These are phyloP conservation scores for Connochaetes taurinus DNA, from an alignment of 2,113 vertebrate species.

Conservation along the genomic window DNA sequence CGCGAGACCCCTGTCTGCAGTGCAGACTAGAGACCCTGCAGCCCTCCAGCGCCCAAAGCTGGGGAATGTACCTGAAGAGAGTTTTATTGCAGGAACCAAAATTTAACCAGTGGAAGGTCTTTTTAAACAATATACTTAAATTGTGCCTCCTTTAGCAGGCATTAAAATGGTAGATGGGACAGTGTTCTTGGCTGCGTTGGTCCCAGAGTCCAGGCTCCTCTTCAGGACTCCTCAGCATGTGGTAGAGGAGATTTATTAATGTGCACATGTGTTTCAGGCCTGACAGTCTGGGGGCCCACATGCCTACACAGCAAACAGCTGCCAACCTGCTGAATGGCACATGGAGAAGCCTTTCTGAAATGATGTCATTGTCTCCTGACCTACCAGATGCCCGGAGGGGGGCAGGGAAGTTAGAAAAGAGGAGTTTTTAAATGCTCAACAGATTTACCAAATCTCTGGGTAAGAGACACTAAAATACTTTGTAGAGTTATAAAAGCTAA, in stretches of 20 bases:
- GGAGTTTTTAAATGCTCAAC: not conserved
- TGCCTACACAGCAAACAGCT: not conserved
- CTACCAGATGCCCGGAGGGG: not conserved
- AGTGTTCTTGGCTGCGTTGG: slow-evolving; percentile 41
- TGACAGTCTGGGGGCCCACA: not conserved
- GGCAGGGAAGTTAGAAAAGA: not conserved
- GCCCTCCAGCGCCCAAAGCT: not conserved
- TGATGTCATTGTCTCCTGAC: not conserved
- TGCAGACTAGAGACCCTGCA: not conserved
- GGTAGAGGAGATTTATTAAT: slow-evolving; percentile 41
- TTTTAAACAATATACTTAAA: slow-evolving; percentile 52
- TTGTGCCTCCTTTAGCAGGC: slow-evolving; percentile 42
- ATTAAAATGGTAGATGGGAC: slow-evolving; percentile 53
- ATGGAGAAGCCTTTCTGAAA: not conserved
- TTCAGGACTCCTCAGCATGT: slow-evolving; percentile 40
- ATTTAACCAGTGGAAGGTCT: slow-evolving; percentile 50
- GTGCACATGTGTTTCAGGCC: slow-evolving; percentile 3
- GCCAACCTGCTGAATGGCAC: not conserved
- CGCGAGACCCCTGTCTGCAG: not conserved
- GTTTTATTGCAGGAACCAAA: slow-evolving; percentile 30
- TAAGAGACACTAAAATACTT: not conserved
- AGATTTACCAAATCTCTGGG: not conserved
- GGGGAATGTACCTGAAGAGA: slow-evolving; percentile 22
- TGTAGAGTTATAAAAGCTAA: not conserved
- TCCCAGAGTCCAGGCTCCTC: not conserved